Evolutionary conservation across 2,113 vertebrate genomes (phyloP).

Genomic region (Atractosteus spatula): DNA sequence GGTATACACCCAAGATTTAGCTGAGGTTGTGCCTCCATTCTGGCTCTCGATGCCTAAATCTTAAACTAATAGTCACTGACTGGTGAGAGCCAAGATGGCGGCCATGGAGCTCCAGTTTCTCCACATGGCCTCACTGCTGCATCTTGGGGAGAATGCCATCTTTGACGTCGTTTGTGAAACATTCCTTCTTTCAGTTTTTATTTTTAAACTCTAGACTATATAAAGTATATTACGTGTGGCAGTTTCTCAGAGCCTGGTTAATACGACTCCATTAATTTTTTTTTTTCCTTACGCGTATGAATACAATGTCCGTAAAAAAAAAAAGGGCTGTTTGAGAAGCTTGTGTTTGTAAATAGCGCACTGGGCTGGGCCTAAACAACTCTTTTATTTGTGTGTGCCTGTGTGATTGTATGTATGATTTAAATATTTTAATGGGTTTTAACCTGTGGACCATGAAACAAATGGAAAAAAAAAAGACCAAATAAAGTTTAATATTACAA

Average conservation of each 20-base stretch:
- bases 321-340: background rate
- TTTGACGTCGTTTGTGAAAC: background rate
- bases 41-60: too few relatives aligned
- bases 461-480: constrained; percentile 5
- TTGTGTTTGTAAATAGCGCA: background rate
- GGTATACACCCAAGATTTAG: background rate
- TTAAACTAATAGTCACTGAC: too few relatives aligned
- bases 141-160: too few relatives aligned
- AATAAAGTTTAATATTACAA: constrained; percentile 4
- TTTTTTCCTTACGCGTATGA: background rate
- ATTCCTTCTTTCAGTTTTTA: background rate
- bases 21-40: background rate
- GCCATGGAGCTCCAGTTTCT: background rate
- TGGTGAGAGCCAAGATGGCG: background rate
- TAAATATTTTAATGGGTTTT: background rate
- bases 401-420: background rate
- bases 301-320: background rate
- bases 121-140: too few relatives aligned
- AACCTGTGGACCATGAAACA: constrained; percentile 7
- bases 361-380: constrained; percentile 17
- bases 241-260: background rate
- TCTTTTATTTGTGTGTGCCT: background rate
- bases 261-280: background rate
- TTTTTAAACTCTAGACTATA: background rate
- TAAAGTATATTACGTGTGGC: background rate